phyloP scores from a whole-genome alignment of 2,113 vertebrate genomes.

The Xenotilapia caudafasciata region DNA sequence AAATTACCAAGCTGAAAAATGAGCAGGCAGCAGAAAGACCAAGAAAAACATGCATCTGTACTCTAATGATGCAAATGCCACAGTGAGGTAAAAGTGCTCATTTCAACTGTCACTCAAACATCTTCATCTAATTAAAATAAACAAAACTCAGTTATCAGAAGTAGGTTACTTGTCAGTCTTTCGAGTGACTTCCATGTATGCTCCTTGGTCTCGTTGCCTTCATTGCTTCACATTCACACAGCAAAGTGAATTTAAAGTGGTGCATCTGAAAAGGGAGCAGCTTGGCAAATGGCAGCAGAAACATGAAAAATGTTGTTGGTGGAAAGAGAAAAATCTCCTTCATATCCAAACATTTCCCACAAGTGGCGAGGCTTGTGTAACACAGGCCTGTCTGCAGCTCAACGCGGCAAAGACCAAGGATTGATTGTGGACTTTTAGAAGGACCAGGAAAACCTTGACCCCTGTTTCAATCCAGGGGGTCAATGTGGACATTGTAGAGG shows the following conservation, averaged over 20 bases:
- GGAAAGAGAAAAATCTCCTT: neutral
- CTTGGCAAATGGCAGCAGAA: neutral
- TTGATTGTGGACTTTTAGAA: neutral
- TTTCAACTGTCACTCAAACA: neutral
- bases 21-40: neutral
- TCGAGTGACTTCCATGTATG: neutral
- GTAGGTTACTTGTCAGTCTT: neutral
- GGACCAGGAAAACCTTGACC: neutral
- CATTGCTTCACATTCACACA: neutral
- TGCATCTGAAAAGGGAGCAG: neutral
- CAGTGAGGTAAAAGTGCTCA: neutral
- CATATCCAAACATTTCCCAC: neutral
- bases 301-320: neutral
- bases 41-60: neutral
- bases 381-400: neutral
- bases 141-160: neutral
- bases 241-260: neutral
- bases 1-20: conserved; percentile 1
- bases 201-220: neutral
- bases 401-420: neutral
- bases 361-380: neutral
- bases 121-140: neutral
- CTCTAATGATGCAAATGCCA: neutral
- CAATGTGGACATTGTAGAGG: neutral
- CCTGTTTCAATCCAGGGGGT: neutral